A percentile compares a stretch with the other conserved stretches of the same genome.
Conservation (phyloP, 2,888 invertebrate genomes). For the Cabera pusaria region DNA sequence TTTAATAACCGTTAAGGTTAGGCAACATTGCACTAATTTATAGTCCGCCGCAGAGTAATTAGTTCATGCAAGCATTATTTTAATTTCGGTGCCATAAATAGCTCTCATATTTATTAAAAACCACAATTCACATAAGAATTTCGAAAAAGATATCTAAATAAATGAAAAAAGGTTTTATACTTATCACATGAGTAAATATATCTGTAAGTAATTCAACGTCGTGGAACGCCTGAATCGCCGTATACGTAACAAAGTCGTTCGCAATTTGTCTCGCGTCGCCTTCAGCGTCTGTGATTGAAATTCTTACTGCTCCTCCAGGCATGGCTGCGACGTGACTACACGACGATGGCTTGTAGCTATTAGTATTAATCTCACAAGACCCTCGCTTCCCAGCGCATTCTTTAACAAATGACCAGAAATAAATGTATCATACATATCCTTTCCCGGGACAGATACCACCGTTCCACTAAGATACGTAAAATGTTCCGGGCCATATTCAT, state of each 20-base stretch:
- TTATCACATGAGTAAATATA: slow-evolving; percentile 5
- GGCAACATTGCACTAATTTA: background rate
- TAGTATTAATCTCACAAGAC: slow-evolving; percentile 27
- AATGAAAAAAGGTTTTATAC: too few relatives aligned
- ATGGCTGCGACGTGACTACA: slow-evolving; percentile 42
- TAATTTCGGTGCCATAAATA: background rate
- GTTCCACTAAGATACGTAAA: background rate
- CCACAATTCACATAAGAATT: background rate
- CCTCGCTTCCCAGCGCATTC: slow-evolving; percentile 17
- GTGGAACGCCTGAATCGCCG: slow-evolving; percentile 31
- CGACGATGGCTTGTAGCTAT: slow-evolving; percentile 28
- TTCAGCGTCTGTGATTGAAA: slow-evolving; percentile 54
- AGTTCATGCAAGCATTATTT: background rate
- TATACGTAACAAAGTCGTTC: slow-evolving; percentile 50
- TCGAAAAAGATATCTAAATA: too few relatives aligned
- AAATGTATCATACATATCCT: slow-evolving; percentile 21
- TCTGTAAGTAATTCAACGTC: slow-evolving; percentile 19
- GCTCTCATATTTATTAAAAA: background rate
- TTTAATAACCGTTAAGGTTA: slow-evolving; percentile 5
- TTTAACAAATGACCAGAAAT: slow-evolving; percentile 20
- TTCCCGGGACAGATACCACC: slow-evolving; percentile 6
- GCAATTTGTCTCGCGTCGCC: slow-evolving; percentile 57
- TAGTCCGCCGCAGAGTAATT: background rate
- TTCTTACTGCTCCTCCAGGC: slow-evolving; percentile 53
- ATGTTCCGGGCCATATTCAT: background rate